Percentiles rank a stretch among this genome's conserved stretches.
Conservation (phyloP, 2,797 vertebrate species). For the Lepidocolaptes lacrymiger region DNA sequence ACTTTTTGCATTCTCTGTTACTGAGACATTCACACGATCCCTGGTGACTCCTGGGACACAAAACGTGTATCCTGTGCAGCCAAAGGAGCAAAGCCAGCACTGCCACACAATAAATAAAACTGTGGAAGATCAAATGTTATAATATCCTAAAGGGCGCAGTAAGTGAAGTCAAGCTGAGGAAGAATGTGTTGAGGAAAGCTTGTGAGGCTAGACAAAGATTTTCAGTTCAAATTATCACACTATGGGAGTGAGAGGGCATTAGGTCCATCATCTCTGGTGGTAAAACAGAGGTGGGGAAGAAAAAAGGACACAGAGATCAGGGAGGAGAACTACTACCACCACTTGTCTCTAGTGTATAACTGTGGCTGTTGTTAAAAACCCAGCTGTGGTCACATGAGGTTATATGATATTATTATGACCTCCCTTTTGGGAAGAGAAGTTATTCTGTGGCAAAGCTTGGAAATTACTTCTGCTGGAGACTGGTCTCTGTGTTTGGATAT, state of each 20-base stretch:
- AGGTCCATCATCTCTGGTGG: not conserved
- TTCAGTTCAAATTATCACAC: not conserved
- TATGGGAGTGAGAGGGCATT: not conserved
- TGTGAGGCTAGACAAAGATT: not conserved
- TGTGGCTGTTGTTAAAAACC: not conserved
- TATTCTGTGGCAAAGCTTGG: conserved; percentile 7
- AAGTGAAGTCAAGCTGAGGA: conserved; percentile 4
- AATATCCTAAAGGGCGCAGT: conserved; percentile 10
- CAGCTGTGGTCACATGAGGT: not conserved
- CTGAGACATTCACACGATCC: conserved; percentile 45
- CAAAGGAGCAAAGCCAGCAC: conserved; percentile 46
- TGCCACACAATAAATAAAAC: conserved; percentile 61
- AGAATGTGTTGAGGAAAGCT: not conserved
- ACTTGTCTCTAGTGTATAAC: not conserved
- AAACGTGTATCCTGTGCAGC: conserved; percentile 30
- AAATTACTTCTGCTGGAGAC: not conserved
- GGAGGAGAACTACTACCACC: not conserved
- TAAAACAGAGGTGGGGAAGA: not conserved
- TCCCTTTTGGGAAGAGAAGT: not conserved
- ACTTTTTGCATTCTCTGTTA: not conserved
- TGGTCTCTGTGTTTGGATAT: not conserved
- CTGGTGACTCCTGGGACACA: conserved; percentile 27
- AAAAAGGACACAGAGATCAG: not conserved
- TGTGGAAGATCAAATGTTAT: conserved; percentile 32
- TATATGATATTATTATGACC: not conserved